phyloP scores from a whole-genome alignment of 2,888 invertebrate genomes.

The Drosophila sordidula region DNA sequence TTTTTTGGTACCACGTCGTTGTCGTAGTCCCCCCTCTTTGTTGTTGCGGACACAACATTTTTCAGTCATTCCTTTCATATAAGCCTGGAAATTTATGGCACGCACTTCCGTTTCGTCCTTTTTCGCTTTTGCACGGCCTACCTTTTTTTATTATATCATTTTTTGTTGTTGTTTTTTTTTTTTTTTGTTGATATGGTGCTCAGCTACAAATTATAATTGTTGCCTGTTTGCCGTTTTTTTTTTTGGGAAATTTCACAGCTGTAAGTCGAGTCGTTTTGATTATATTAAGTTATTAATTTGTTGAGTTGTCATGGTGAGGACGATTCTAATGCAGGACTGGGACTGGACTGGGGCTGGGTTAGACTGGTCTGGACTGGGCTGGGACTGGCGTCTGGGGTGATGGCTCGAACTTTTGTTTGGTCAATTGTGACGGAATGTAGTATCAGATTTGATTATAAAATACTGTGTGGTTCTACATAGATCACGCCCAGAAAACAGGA shows the following conservation, averaged over 20 bases:
- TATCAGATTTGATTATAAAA: not conserved
- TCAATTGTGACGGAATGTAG: conserved; percentile 53
- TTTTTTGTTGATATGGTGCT: conserved; percentile 44
- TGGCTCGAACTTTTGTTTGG: conserved; percentile 42
- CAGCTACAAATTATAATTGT: conserved; percentile 75
- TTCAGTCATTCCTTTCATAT: conserved; percentile 61
- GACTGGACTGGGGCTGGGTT: conserved; percentile 3
- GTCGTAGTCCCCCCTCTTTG: conserved; percentile 36
- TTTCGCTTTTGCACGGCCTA: conserved; percentile 35
- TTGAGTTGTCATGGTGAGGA: conserved; percentile 77
- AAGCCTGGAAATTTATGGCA: conserved; percentile 80
- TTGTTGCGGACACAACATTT: conserved; percentile 66
- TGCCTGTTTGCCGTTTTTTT: conserved; percentile 66
- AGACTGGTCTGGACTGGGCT: too few species aligned
- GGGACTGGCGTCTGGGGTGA: not conserved
- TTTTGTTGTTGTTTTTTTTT: conserved; percentile 22
- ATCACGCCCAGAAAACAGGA: conserved; percentile 1
- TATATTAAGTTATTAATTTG: conserved; percentile 80
- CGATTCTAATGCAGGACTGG: conserved; percentile 16
- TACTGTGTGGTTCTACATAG: not conserved
- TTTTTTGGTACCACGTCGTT: conserved; percentile 28
- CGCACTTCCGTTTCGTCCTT: conserved; percentile 81
- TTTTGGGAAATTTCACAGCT: conserved; percentile 79
- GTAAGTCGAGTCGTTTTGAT: conserved; percentile 73
- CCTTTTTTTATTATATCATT: conserved; percentile 47